Evolutionary conservation across 2,113 vertebrate genomes (phyloP).

Genomic region (Festucalex cinctus): DNA sequence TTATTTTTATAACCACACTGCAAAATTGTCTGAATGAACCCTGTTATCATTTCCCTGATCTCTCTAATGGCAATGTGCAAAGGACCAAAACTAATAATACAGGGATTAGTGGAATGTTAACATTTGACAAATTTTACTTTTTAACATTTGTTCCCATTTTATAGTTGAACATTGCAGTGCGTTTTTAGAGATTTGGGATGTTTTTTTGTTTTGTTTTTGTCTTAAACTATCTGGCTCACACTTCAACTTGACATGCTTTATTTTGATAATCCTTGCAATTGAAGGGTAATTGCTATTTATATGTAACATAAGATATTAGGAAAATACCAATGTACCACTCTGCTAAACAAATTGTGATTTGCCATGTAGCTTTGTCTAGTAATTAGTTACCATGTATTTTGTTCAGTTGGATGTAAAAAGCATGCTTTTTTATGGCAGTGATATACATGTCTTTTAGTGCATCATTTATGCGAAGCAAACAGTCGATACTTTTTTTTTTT

Average conservation of each 20-base stretch:
- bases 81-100: conserved; percentile 20
- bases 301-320: not conserved
- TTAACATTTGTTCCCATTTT: not conserved
- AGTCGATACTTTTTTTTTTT: conserved; percentile 1
- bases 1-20: conserved; percentile 1
- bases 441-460: conserved; percentile 9
- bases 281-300: not conserved
- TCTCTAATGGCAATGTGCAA: conserved; percentile 5
- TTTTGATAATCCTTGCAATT: not conserved
- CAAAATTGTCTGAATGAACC: conserved; percentile 11
- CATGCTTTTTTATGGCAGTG: conserved; percentile 33
- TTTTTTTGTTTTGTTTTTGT: not conserved
- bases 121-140: conserved; percentile 7
- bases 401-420: conserved; percentile 42
- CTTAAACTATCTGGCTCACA: not conserved
- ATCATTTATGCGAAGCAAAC: conserved; percentile 1
- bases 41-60: not conserved
- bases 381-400: conserved; percentile 31
- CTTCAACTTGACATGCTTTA: not conserved
- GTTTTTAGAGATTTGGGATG: not conserved
- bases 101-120: not conserved
- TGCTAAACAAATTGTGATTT: not conserved
- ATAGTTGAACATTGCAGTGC: conserved; percentile 3
- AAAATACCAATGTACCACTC: not conserved
- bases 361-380: conserved; percentile 29